Evolutionary conservation across 2,113 vertebrate species (phyloP).

Genomic region (Albula goreensis): DNA sequence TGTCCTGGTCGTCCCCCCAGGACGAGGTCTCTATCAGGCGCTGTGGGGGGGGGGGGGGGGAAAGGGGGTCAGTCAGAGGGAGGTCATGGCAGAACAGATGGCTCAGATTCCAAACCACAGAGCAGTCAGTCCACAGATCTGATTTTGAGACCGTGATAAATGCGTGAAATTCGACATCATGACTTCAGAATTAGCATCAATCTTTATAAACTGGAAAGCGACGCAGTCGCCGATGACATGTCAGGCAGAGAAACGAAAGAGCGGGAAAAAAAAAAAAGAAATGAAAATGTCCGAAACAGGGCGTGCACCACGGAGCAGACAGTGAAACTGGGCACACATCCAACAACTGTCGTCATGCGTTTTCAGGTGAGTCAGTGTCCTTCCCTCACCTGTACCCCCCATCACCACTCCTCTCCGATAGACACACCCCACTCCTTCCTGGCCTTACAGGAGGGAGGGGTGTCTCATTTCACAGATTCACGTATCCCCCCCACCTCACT

Average conservation of each 20-base stretch:
- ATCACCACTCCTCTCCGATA: neutral
- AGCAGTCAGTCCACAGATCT: too few relatives aligned
- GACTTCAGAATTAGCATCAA: too few relatives aligned
- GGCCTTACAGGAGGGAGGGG: neutral
- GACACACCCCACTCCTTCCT: neutral
- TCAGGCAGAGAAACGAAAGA: neutral
- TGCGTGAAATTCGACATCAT: too few relatives aligned
- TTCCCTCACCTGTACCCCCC: neutral
- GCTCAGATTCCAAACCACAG: neutral
- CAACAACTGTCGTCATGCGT: neutral
- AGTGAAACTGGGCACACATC: neutral
- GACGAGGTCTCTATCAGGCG: slow-evolving; percentile 81
- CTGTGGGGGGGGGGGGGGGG: slow-evolving; percentile 53
- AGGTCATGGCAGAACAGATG: too few relatives aligned
- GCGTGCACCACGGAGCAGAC: neutral
- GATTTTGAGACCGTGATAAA: too few relatives aligned
- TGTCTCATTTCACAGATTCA: neutral
- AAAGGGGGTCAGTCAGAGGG: slow-evolving; percentile 6
- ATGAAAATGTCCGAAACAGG: neutral
- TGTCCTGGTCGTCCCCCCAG: slow-evolving; percentile 81
- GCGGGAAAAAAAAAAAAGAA: neutral
- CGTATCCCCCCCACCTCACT: too few relatives aligned
- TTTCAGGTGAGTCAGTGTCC: neutral
- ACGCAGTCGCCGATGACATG: neutral
- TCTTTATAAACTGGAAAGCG: too few relatives aligned